phyloP scores from a whole-genome alignment of 2,888 invertebrate genomes.

The Ametastegia equiseti region DNA sequence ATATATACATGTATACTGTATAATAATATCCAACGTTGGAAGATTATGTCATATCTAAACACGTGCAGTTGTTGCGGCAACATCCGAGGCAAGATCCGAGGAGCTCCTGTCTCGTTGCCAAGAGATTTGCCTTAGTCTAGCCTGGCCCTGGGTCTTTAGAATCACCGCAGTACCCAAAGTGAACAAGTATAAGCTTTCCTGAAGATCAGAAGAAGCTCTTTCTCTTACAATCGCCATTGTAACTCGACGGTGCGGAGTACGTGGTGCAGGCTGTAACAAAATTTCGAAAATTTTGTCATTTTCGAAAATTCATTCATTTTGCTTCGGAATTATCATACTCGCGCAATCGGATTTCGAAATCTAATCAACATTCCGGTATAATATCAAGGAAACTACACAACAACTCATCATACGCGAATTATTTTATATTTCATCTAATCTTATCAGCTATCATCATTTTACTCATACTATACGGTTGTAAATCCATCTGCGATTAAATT shows the following conservation, averaged over 20 bases:
- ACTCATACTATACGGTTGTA: too few relatives aligned
- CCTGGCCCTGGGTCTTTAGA: neutral
- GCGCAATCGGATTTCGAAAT: neutral
- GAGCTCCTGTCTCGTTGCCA: slow-evolving; percentile 35
- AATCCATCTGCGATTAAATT: too few relatives aligned
- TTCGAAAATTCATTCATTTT: neutral
- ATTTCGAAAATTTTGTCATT: neutral
- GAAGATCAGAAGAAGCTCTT: neutral
- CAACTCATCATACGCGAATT: neutral
- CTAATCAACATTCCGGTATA: neutral
- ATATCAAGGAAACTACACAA: neutral
- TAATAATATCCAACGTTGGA: slow-evolving; percentile 48
- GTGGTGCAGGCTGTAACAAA: neutral
- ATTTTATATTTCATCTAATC: neutral
- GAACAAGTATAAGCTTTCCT: neutral
- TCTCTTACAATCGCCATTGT: neutral
- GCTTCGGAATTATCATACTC: neutral
- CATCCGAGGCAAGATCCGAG: slow-evolving; percentile 11
- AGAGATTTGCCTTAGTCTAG: too few relatives aligned
- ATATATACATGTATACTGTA: too few relatives aligned
- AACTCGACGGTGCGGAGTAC: neutral
- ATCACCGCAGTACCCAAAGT: neutral
- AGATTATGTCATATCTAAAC: slow-evolving; percentile 59
- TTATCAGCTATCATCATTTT: neutral
- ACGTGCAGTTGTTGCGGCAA: slow-evolving; percentile 51